Base-by-base conservation (phyloP, 2,888 invertebrate species). In the Phortica okadai region DNA sequence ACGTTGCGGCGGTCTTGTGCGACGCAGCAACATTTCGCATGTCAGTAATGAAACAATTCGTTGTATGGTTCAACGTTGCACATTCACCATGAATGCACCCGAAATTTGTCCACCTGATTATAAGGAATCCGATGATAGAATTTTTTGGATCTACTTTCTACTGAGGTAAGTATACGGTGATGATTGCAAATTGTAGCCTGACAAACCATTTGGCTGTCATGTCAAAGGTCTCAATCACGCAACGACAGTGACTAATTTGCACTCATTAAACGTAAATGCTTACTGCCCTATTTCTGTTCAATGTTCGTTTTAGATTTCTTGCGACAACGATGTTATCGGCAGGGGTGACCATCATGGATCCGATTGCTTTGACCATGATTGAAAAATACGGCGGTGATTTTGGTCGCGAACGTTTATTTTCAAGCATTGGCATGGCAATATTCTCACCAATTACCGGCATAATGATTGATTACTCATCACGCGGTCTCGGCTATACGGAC, bases 261-360 rank as follows among this genome's bases (percentile, higher is more conserved):
- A 33, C 70, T 54, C 70, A 70, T 70, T 70, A 70, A 16, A 11
- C 67, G 25, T 11, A 25, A 21, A 50, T 50, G 70, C 11, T 56
- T 54, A 14, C 14, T 72, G 16, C 16, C n/a, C 66, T 64, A n/a
- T 16, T 44, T 14, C 5, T 11, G 8, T 14, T 14, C 21, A 16
- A 50, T 56, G 50, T 14, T 8, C 25, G 4, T 70, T 67, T 14
- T 14, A 91, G 97, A 88, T 95, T 97, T 82, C 92, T 96, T 84
- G 97, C 95, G 1, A 96, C 96, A 45, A 95, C 96, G 6, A 95
- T 96, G 94, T 92, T 96, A 88, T 95, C 95, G 6, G 96, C 96
- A 44, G 95, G 96, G n/a, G 95, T 97, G 0, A 96, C 96, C 11
- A 95, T 97, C 75, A 95, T 97, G 94, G 97, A 97, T 91, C 97